These are phyloP conservation scores for Rotaria magnacalcarata DNA, from an alignment of 2,888 invertebrate species.

Conservation along the genomic window DNA sequence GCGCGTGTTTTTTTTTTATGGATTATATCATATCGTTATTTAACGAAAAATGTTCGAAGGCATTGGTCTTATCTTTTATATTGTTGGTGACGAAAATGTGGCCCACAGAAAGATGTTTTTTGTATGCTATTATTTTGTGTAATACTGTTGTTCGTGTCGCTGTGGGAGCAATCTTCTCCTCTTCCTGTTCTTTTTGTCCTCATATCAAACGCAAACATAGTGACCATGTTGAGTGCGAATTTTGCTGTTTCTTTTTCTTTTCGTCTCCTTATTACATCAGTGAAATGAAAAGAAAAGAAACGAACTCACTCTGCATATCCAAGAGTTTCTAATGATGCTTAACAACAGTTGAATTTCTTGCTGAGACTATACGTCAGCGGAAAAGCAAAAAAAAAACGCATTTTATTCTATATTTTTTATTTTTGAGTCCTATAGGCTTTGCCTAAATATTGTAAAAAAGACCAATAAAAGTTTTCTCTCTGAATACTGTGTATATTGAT, in stretches of 20 bases:
- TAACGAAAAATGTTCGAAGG: background rate
- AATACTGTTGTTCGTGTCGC: background rate
- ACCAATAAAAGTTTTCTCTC: background rate
- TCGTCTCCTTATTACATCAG: background rate
- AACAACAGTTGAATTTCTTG: background rate
- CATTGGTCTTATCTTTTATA: background rate
- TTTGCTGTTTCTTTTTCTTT: background rate
- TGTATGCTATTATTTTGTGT: background rate
- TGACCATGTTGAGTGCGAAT: background rate
- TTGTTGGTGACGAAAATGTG: background rate
- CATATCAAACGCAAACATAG: background rate
- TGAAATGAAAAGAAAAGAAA: background rate
- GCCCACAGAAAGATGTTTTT: background rate
- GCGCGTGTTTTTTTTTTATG: no score
- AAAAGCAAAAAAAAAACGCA: background rate
- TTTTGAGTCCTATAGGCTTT: background rate
- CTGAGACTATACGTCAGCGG: background rate
- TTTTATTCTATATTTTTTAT: background rate
- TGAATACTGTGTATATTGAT: background rate
- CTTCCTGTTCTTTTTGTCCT: background rate
- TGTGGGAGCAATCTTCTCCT: conserved; percentile 8
- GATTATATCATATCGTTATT: background rate
- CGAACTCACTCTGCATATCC: background rate
- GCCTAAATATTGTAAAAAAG: background rate
- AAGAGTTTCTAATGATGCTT: background rate